Percentiles rank a stretch among this genome's conserved stretches.
phyloP scores from a whole-genome alignment of 2,113 vertebrate genomes.

The Hypocryptadius cinnamomeus region DNA sequence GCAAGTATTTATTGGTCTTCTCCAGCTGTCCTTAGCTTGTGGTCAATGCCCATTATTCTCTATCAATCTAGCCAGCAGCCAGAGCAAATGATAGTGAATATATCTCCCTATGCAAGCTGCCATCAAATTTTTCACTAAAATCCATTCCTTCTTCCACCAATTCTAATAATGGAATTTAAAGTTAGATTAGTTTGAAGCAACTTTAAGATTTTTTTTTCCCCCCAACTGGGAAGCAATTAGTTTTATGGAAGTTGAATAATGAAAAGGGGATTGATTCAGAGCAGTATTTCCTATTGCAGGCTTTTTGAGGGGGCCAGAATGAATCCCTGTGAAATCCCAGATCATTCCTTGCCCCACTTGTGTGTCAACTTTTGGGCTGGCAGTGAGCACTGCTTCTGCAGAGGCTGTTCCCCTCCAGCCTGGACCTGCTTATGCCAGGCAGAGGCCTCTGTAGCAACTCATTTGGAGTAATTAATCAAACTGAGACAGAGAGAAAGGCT shows the following conservation, averaged over 20 bases:
- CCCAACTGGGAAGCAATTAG: neutral
- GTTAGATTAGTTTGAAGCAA: constrained; percentile 36
- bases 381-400: neutral
- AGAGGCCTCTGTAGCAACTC: neutral
- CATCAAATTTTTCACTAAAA: constrained; percentile 29
- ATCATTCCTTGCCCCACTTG: fast-evolving
- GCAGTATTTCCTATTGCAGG: neutral
- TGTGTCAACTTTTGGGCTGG: neutral
- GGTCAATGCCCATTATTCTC: constrained; percentile 56
- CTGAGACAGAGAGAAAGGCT: constrained; percentile 17
- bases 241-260: constrained; percentile 19
- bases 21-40: constrained; percentile 33
- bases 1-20: constrained; percentile 48
- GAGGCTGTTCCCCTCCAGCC: neutral
- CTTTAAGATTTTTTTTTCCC: fast-evolving
- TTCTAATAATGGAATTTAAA: constrained; percentile 47
- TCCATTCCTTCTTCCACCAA: constrained; percentile 19
- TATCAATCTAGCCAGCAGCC: constrained; percentile 25
- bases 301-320: fast-evolving
- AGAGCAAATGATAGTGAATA: constrained; percentile 37
- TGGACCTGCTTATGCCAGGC: neutral
- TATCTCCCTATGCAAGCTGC: constrained; percentile 28
- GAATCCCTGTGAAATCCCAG: neutral
- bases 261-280: neutral
- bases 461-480: constrained; percentile 59